phyloP scores from a whole-genome alignment of 2,888 invertebrate genomes.

The Ceratothoa steindachneri region DNA sequence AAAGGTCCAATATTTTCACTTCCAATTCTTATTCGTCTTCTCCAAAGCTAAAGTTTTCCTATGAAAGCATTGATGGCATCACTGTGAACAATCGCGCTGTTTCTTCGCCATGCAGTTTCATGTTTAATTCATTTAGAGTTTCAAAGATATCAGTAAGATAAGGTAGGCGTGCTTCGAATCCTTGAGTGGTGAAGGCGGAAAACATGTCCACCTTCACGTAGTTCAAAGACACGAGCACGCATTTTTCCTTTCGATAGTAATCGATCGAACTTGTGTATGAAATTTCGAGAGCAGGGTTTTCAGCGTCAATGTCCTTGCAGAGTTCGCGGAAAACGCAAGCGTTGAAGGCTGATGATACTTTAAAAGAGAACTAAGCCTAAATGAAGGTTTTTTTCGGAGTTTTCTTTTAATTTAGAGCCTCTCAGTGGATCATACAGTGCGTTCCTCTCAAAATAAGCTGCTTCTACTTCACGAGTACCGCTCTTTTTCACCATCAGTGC shows the following conservation, averaged over 20 bases:
- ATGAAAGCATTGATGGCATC: too few relatives aligned
- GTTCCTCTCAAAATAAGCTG: too few relatives aligned
- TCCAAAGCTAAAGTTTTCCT: too few relatives aligned
- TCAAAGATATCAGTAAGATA: neutral
- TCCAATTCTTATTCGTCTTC: too few relatives aligned
- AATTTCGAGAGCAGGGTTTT: neutral
- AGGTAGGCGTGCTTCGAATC: neutral
- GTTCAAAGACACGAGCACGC: too few relatives aligned
- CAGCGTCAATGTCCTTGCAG: too few relatives aligned
- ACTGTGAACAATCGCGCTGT: too few relatives aligned
- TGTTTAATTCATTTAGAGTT: slow-evolving; percentile 4
- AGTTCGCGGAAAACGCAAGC: neutral
- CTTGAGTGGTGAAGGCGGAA: slow-evolving; percentile 6
- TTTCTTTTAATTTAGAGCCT: slow-evolving; percentile 1
- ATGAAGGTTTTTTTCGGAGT: slow-evolving; percentile 9
- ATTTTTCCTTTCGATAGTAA: neutral
- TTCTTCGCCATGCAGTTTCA: too few relatives aligned
- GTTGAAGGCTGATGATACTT: slow-evolving; percentile 12
- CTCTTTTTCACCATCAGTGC: too few relatives aligned
- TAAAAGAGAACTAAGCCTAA: neutral
- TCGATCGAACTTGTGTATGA: neutral
- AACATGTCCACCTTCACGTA: too few relatives aligned
- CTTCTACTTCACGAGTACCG: too few relatives aligned
- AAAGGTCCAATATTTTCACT: too few relatives aligned
- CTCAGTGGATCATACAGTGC: slow-evolving; percentile 11